Conservation (phyloP, 2,888 invertebrate species). For the Odontomyia ornata region DNA sequence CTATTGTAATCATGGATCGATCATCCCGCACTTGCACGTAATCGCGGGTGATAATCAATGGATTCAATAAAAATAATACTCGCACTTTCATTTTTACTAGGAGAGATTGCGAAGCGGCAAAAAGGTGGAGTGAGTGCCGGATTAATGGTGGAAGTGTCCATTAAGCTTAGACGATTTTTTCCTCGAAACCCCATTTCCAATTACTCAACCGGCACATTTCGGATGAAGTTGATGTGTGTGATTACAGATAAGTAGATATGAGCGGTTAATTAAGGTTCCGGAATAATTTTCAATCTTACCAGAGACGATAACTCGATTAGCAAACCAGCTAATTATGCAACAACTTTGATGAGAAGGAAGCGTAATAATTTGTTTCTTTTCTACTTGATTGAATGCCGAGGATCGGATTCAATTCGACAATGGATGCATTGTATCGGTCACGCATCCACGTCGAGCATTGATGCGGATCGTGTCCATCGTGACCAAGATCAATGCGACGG, state of each 20-base stretch:
- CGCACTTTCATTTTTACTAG: background rate
- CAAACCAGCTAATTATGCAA: background rate
- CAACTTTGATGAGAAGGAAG: background rate
- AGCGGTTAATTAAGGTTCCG: too few species aligned
- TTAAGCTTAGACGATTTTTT: too few species aligned
- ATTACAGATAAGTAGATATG: too few species aligned
- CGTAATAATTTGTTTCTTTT: background rate
- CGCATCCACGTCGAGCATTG: background rate
- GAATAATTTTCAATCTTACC: too few species aligned
- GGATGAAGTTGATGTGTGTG: too few species aligned
- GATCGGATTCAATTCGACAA: background rate
- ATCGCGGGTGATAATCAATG: constrained; percentile 26
- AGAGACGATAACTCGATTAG: background rate
- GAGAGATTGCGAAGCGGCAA: background rate
- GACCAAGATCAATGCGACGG: constrained; percentile 29
- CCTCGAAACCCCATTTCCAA: too few species aligned
- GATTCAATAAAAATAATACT: constrained; percentile 9
- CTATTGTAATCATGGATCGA: background rate
- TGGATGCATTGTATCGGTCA: background rate
- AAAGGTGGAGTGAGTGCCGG: background rate
- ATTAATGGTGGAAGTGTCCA: background rate
- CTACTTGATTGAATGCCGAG: background rate
- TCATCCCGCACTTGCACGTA: constrained; percentile 3
- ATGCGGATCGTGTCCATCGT: constrained; percentile 21
- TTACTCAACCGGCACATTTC: too few species aligned